Conservation (phyloP, 2,888 invertebrate genomes). For the Pyralis farinalis region DNA sequence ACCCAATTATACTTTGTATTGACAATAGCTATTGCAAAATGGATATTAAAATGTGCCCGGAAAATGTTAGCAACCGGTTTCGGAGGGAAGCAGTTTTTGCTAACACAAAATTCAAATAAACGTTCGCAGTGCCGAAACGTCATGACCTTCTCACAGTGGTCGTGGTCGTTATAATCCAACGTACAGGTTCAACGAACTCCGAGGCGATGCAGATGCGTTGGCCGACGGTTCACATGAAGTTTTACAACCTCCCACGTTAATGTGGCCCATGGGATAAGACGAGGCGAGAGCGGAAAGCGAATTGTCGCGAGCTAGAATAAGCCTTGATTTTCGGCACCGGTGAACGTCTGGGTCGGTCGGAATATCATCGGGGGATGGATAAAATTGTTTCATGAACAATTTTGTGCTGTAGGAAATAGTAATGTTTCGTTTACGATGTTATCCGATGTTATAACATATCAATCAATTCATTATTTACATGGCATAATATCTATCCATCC, state of each 20-base stretch:
- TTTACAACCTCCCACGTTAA: conserved; percentile 74
- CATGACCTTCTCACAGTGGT: conserved; percentile 62
- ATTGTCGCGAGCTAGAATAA: no score
- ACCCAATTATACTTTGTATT: no score
- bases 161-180: conserved; percentile 52
- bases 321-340: no score
- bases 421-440: no score
- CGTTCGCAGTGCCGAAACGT: conserved; percentile 40
- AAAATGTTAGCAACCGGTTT: conserved; percentile 2
- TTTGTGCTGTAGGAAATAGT: no score
- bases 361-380: no score
- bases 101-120: conserved; percentile 32
- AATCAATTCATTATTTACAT: no score
- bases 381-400: no score
- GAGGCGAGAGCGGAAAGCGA: conserved; percentile 25
- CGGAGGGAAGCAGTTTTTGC: conserved; percentile 7
- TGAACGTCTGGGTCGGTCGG: no score
- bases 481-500: no score
- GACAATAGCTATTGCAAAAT: no score
- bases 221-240: conserved; percentile 64
- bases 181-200: conserved; percentile 50
- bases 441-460: no score
- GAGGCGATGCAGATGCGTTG: conserved; percentile 72
- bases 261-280: conserved; percentile 24
- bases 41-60: not conserved